phyloP scores from a whole-genome alignment of 1,140 invertebrate genomes.

The Cardiocondyla obscurior region DNA sequence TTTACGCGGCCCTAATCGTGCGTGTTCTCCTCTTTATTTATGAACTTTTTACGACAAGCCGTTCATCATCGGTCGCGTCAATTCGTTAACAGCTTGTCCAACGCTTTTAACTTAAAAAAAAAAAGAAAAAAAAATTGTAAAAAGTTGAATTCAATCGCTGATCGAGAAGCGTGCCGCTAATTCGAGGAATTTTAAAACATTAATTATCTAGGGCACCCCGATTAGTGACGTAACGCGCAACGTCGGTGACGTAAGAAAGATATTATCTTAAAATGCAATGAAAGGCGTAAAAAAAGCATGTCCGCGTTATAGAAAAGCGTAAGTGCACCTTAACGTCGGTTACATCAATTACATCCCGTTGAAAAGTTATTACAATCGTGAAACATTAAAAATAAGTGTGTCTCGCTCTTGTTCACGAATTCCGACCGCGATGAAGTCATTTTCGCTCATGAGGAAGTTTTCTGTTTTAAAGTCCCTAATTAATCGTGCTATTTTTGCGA shows the following conservation, averaged over 20 bases:
- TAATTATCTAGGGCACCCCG: conserved; percentile 38
- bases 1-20: conserved; percentile 18
- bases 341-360: conserved; percentile 24
- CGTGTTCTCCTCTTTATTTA: conserved; percentile 38
- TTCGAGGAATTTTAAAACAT: conserved; percentile 51
- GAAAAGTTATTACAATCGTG: not conserved
- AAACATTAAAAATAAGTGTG: conserved; percentile 3
- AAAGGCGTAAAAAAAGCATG: not conserved
- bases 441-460: not conserved
- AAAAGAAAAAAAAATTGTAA: not conserved
- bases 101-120: not conserved
- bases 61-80: conserved; percentile 10
- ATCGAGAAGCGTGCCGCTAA: conserved; percentile 28
- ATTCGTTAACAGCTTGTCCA: not conserved
- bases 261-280: conserved; percentile 34
- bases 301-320: not conserved
- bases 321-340: conserved; percentile 8
- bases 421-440: not conserved
- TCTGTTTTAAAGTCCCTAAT: not conserved
- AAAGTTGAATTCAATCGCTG: not conserved
- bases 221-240: conserved; percentile 22
- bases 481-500: not conserved
- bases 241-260: conserved; percentile 20
- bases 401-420: conserved; percentile 18
- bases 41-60: not conserved